These are phyloP conservation scores for Cinclus mexicanus DNA, from an alignment of 2,113 vertebrate species.

Conservation along the genomic window DNA sequence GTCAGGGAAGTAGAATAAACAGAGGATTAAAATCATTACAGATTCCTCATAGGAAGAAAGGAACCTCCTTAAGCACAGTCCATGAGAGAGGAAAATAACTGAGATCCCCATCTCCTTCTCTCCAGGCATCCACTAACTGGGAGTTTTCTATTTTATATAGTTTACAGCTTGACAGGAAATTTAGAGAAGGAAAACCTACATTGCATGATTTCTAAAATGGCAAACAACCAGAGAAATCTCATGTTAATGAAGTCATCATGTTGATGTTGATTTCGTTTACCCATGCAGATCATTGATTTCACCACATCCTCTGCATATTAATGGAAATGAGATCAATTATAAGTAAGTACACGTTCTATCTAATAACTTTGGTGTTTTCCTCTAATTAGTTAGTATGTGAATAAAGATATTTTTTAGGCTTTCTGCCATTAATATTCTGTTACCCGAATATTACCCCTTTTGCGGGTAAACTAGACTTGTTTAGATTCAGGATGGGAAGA, in stretches of 20 bases:
- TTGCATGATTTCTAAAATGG: background rate
- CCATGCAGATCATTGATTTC: background rate
- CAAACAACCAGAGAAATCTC: background rate
- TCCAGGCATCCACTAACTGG: background rate
- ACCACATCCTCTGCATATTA: background rate
- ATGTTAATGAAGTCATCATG: background rate
- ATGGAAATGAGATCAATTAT: background rate
- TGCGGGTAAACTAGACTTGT: background rate
- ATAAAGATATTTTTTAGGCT: background rate
- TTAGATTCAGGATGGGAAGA: background rate
- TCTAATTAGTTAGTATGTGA: background rate
- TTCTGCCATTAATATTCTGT: background rate
- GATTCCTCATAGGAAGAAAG: background rate
- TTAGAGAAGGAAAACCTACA: background rate
- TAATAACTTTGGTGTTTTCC: background rate
- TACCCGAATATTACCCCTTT: background rate
- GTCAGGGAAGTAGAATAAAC: background rate
- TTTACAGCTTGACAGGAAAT: background rate
- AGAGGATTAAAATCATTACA: background rate
- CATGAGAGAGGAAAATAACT: background rate
- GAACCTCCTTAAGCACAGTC: background rate
- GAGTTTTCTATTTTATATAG: background rate
- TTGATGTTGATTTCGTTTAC: background rate
- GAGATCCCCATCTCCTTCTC: background rate
- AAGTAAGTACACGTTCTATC: fast-evolving